These are phyloP conservation scores for Thryonomys swinderianus DNA, from an alignment of 2,113 vertebrate species.

Conservation along the genomic window DNA sequence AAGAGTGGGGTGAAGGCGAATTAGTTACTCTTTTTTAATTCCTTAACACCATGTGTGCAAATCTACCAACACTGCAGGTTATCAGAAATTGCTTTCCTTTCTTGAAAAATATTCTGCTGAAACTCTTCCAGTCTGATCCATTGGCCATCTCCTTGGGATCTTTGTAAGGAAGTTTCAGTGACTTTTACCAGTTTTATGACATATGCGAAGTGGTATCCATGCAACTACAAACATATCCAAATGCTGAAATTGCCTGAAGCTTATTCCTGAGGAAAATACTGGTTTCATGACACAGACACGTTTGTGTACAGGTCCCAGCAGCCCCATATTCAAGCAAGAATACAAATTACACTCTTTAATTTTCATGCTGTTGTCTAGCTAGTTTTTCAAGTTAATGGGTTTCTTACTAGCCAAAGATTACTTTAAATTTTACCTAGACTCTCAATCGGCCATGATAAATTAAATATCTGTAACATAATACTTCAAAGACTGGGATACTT, in stretches of 20 bases:
- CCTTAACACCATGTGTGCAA: not conserved
- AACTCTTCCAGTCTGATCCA: not conserved
- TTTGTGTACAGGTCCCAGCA: not conserved
- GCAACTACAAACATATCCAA: not conserved
- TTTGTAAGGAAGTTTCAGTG: not conserved
- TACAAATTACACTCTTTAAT: not conserved
- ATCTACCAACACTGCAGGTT: not conserved
- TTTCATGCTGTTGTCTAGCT: not conserved
- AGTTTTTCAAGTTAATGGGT: not conserved
- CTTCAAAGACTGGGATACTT: constrained; percentile 18
- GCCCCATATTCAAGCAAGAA: not conserved
- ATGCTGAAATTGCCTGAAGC: not conserved
- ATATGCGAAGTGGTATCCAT: constrained; percentile 2
- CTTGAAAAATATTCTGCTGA: not conserved
- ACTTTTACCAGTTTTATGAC: not conserved
- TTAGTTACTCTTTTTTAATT: not conserved
- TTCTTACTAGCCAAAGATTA: not conserved
- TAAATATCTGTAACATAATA: constrained; percentile 8
- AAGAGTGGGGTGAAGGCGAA: too few relatives aligned
- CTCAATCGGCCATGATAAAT: not conserved
- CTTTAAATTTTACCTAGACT: not conserved
- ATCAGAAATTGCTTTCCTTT: not conserved
- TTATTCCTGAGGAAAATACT: not conserved
- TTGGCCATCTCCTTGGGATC: not conserved
- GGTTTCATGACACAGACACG: not conserved